Evolutionary conservation across 92 coral and sea anemone species (phyloP).

Genomic region (Porites cylindrica): DNA sequence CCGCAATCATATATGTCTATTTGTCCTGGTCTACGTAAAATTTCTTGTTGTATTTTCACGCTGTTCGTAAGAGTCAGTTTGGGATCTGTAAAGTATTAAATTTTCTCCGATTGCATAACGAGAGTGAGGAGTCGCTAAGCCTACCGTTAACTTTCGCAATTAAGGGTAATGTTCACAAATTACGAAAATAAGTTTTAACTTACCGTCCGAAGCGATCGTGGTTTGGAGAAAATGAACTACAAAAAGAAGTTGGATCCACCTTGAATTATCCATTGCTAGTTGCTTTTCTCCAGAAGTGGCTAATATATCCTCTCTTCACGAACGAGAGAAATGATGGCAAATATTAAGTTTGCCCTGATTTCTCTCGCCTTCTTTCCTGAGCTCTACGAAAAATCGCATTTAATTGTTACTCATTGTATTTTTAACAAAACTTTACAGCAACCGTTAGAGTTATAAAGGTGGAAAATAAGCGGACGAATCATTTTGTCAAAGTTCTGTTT

Average conservation of each 20-base stretch:
- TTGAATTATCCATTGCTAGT: conserved; percentile 77
- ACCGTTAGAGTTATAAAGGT: not conserved
- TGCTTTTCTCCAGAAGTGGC: conserved; percentile 80
- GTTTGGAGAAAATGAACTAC: conserved; percentile 17
- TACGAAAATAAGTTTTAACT: not conserved
- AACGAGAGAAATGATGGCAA: conserved; percentile 20
- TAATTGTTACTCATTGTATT: not conserved
- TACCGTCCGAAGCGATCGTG: conserved; percentile 27
- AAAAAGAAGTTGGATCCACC: not conserved
- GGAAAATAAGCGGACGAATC: not conserved
- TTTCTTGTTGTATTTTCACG: no score
- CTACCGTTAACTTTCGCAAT: not conserved
- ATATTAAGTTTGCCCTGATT: not conserved
- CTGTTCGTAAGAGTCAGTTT: no score
- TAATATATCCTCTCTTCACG: conserved; percentile 17
- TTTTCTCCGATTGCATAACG: no score
- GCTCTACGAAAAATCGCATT: not conserved
- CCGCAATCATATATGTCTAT: not conserved
- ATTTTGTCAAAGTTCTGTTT: conserved; percentile 23
- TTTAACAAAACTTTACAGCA: not conserved
- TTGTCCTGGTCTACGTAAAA: no score
- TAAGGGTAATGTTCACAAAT: not conserved
- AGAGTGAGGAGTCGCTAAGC: not conserved
- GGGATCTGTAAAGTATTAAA: no score
- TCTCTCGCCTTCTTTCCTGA: conserved; percentile 39